Evolutionary conservation across 1,140 invertebrate genomes (phyloP), one percentile per base, ranked within the genome.

Genomic region (Lepidurus couesii): DNA sequence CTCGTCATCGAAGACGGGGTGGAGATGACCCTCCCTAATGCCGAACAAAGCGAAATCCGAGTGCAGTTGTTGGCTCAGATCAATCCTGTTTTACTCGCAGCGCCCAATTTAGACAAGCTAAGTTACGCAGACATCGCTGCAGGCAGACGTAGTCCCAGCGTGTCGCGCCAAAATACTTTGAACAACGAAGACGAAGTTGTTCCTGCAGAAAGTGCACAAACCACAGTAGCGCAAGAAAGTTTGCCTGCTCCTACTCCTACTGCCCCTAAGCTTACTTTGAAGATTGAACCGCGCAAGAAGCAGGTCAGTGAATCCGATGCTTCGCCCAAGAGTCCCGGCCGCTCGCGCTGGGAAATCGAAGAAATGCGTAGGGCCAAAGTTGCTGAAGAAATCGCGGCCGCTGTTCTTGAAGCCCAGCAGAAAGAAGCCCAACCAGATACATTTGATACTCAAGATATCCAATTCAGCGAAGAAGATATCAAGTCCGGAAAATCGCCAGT

Each of bases 41-140:
- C 21, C 21, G 43, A 78, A 47, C 5, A 21, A 42, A 77, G 43
- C 44, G 24, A 47, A 77, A 42, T 45, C 47, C 24, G 75, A 34
- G 24, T n/a, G 16, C 44, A 77, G 9, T 34, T 34, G 34, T 34
- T 47, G 10, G 1, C 43, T 77, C 75, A 77, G 75, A 47, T 44
- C 75, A 77, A 26, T 42, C 44, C 47, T 16, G 43, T 10, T 10
- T 42, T 77, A 16, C 74, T 75, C 21, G n/a, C 44, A 43, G 53
- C 53, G 21, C 53, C 53, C 53, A 65, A 65, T 21, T 43, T 43
- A 3, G 78, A 79, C 42, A 79, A 79, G 65, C 80, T 84, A 73
- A 87, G 88, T n/a, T 88, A 88, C 82, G 88, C 88, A 74, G 87
- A 86, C 80, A 87, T 88, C 81, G 85, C 87, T 76, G 87, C 87